phyloP scores from a whole-genome alignment of 2,888 invertebrate genomes.

The Entomobrya multifasciata region DNA sequence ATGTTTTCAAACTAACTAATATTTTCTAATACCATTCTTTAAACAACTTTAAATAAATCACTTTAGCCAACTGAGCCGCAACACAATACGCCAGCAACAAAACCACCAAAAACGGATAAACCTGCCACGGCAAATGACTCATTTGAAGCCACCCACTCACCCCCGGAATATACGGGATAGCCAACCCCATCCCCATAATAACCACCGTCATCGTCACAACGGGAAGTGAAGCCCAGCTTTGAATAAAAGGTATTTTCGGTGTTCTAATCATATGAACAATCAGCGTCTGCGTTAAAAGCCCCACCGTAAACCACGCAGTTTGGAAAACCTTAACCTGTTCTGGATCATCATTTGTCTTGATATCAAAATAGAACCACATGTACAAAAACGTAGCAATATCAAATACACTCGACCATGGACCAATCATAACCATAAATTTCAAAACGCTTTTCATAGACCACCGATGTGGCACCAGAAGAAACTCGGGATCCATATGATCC shows the following conservation, averaged over 20 bases:
- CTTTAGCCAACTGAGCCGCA: slow-evolving; percentile 49
- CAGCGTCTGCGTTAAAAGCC: slow-evolving; percentile 63
- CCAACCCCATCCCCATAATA: slow-evolving; percentile 44
- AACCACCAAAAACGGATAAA: slow-evolving; percentile 56
- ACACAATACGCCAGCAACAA: slow-evolving; percentile 47
- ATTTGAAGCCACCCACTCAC: slow-evolving; percentile 37
- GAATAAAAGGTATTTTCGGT: slow-evolving; percentile 64
- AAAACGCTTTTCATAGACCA: slow-evolving; percentile 73
- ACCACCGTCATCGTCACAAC: slow-evolving; percentile 51
- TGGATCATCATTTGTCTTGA: slow-evolving; percentile 46
- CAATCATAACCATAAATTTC: slow-evolving; percentile 72
- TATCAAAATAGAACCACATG: slow-evolving; percentile 69
- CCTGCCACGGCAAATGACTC: slow-evolving; percentile 44
- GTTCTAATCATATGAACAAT: slow-evolving; percentile 71
- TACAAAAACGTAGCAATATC: slow-evolving; percentile 66
- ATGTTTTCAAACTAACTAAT: too few relatives aligned
- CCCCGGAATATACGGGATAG: slow-evolving; percentile 56
- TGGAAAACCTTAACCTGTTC: slow-evolving; percentile 49
- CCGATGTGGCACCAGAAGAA: slow-evolving; percentile 65
- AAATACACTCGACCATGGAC: slow-evolving; percentile 73
- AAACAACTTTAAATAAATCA: slow-evolving; percentile 43
- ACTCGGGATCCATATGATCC: slow-evolving; percentile 71
- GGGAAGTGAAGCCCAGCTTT: slow-evolving; percentile 52
- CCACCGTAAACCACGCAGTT: slow-evolving; percentile 61
- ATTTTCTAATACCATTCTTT: slow-evolving; percentile 62